phyloP scores from a whole-genome alignment of 1,140 invertebrate genomes.

The Pinna nobilis region DNA sequence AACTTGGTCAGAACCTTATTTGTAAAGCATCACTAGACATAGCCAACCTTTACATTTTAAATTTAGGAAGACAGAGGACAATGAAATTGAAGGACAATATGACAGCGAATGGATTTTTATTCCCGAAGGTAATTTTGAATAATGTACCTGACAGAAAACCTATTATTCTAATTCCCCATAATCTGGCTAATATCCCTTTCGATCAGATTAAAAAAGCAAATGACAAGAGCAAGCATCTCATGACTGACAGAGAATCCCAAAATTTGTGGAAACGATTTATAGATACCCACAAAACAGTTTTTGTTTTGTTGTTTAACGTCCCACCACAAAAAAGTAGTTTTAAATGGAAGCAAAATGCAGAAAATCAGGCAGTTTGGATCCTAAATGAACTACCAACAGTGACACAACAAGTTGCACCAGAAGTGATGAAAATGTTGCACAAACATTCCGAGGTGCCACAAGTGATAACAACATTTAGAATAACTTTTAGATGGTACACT shows the following conservation, averaged over 20 bases:
- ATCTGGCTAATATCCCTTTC: neutral
- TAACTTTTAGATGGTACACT: too few relatives aligned
- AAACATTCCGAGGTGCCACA: too few relatives aligned
- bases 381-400: neutral
- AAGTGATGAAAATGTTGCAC: too few relatives aligned
- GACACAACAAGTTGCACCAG: too few relatives aligned
- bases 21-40: conserved; percentile 10
- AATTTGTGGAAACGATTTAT: conserved; percentile 12
- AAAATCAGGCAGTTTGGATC: neutral
- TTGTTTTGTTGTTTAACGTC: too few relatives aligned
- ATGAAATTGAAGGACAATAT: conserved; percentile 25
- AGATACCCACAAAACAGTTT: neutral
- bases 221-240: neutral
- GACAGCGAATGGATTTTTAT: neutral
- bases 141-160: neutral
- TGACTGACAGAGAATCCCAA: neutral
- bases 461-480: too few relatives aligned
- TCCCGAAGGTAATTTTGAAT: neutral
- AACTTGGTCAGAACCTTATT: conserved; percentile 8
- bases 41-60: conserved; percentile 26
- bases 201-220: neutral
- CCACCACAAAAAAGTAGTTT: too few relatives aligned
- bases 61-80: neutral
- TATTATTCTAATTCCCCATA: neutral
- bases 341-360: neutral